A percentile compares a stretch with the other conserved stretches of the same genome.
Evolutionary conservation across 2,113 vertebrate genomes (phyloP).

Genomic region (Takifugu bimaculatus): DNA sequence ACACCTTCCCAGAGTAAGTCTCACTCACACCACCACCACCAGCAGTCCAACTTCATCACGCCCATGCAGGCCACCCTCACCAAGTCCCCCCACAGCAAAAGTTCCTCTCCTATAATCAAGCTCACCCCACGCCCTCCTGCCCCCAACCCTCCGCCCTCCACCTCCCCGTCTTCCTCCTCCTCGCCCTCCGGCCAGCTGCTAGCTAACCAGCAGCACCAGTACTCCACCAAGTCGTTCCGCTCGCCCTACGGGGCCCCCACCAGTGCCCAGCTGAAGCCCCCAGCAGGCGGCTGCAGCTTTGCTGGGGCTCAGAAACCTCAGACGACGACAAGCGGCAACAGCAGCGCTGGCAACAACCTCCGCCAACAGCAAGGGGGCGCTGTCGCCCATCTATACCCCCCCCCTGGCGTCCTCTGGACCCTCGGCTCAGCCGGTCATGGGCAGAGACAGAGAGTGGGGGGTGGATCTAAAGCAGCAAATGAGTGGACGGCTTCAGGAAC

Average conservation of each 20-base stretch:
- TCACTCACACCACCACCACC: conserved; percentile 65
- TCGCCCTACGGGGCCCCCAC: conserved; percentile 55
- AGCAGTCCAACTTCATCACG: conserved; percentile 78
- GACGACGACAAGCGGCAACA: conserved; percentile 25
- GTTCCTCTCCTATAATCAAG: conserved; percentile 73
- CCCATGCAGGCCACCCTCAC: conserved; percentile 80
- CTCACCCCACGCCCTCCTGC: conserved; percentile 70
- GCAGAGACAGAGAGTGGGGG: conserved; percentile 65
- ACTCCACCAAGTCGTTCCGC: conserved; percentile 53
- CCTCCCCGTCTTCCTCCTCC: conserved; percentile 59
- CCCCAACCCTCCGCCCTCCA: conserved; percentile 59
- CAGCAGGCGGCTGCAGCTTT: conserved; percentile 49
- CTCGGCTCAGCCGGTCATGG: conserved; percentile 58
- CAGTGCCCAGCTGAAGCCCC: conserved; percentile 43
- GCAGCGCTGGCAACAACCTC: conserved; percentile 30
- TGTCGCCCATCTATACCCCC: conserved; percentile 22
- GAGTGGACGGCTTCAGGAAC: conserved; percentile 59
- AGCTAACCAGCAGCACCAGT: conserved; percentile 58
- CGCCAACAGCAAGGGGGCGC: conserved; percentile 37
- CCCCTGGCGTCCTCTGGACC: conserved; percentile 43
- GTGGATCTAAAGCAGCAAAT: conserved; percentile 61
- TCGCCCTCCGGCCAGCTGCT: conserved; percentile 50
- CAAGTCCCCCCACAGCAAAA: conserved; percentile 76
- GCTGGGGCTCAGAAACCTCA: conserved; percentile 52
- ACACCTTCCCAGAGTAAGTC: conserved; percentile 46